Percentiles rank a stretch among this genome's conserved stretches.
These are phyloP conservation scores for Choloepus didactylus DNA, from an alignment of 2,797 vertebrate genomes.

Conservation along the genomic window DNA sequence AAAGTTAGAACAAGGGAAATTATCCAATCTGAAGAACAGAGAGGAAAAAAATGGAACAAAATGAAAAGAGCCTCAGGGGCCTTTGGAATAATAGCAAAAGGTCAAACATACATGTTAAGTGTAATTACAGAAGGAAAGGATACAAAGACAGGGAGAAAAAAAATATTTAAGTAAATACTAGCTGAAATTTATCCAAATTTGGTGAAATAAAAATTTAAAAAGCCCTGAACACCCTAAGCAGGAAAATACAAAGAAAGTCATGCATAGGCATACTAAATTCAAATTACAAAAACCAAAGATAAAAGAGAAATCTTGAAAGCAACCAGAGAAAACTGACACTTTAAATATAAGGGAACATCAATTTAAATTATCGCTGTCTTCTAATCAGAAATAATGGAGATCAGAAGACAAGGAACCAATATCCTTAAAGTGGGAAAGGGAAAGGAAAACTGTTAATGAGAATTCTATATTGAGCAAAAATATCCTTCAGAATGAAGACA, in stretches of 20 bases:
- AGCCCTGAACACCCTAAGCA: not conserved
- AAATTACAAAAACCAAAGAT: not conserved
- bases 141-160: not conserved
- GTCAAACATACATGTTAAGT: not conserved
- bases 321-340: constrained; percentile 23
- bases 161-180: not conserved
- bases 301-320: not conserved
- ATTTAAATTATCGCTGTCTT: not conserved
- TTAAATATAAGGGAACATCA: not conserved
- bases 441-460: not conserved
- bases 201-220: constrained; percentile 34
- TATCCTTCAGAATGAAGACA: constrained; percentile 28
- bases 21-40: not conserved
- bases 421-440: not conserved
- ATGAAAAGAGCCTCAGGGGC: not conserved
- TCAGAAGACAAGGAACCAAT: not conserved
- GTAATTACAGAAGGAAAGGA: constrained; percentile 29
- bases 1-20: constrained; percentile 18
- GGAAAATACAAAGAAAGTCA: constrained; percentile 6
- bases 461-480: not conserved
- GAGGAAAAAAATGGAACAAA: not conserved
- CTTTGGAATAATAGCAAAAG: not conserved
- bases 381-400: constrained; percentile 7
- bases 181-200: not conserved
- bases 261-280: not conserved